Base-by-base conservation (phyloP, 2,888 invertebrate species). In the Clunio marinus region DNA sequence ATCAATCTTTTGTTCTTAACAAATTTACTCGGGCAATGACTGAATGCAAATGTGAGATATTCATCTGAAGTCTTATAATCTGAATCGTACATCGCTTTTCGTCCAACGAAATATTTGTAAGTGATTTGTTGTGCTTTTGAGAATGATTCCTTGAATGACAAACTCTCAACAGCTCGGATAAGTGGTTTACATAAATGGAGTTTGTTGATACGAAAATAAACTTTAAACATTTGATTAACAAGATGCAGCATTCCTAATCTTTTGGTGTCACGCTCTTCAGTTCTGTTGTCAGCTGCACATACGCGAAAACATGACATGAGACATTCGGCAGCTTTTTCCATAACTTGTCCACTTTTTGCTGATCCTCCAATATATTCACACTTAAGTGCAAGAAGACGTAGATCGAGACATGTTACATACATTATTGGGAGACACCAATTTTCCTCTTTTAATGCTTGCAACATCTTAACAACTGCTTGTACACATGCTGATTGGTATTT, bases 81-180 rank as follows among this genome's bases (percentile, higher is more conserved):
- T 68, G 95, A 95, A 78, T 99, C 98, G 77, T 98, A 99, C 94
- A 99, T 97, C 1, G 96, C 93, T 77, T 98, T 97, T 28, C 97
- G 84, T 0, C 98, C 98, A 17, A 96, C 93, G 80, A 95, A 98
- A 78, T 97, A 97, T 75, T 91, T 91, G 79, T 96, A 99, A 0
- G 98, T 98, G 68, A 99, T 93, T 76, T 93, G 90, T 76, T 99
- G 97, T 8, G 94, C 89, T 70, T 96, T 79, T 1, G 92, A 88
- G 77, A 96, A 98, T 70, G 86, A 86, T 69, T 96, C 93, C 77
- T 93, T 94, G 71, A 92, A 88, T 0, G 89, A 87, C 15, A 93
- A 90, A 15, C 94, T 93, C 74, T 98, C 98, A 71, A 99, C 96
- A 0, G 98, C 97, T 72, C 98, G 84, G 72, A 98, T 96, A 41